Conservation (phyloP, 2,797 vertebrate species). For the Uromys caudimaculatus region DNA sequence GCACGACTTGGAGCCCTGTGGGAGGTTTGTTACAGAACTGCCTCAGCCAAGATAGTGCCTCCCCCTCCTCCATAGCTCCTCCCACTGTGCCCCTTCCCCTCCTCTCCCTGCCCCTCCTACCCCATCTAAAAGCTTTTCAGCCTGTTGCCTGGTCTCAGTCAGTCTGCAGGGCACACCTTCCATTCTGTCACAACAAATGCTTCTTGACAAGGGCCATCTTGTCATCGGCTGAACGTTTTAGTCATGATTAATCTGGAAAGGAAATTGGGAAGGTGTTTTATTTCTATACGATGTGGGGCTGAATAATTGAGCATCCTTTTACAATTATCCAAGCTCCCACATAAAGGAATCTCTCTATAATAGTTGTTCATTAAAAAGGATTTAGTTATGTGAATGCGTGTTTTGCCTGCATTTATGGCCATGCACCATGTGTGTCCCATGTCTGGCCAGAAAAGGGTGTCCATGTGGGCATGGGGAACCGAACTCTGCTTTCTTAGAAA, state of each 20-base stretch:
- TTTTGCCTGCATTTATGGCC: background rate
- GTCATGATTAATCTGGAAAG: conserved; percentile 25
- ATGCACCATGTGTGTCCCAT: background rate
- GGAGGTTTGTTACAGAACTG: background rate
- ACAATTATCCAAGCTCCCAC: background rate
- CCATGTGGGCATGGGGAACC: background rate
- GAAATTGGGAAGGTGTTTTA: conserved; percentile 8
- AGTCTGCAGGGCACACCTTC: conserved; percentile 49
- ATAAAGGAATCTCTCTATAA: background rate
- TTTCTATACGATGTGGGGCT: conserved; percentile 44
- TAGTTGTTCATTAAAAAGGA: background rate
- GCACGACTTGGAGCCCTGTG: background rate
- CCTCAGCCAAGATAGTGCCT: background rate
- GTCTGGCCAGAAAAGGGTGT: background rate
- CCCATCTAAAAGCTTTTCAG: conserved; percentile 4
- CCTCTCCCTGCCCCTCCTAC: too few species aligned
- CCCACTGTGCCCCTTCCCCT: background rate
- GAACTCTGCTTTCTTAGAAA: background rate
- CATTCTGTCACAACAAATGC: background rate
- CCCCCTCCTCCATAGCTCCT: background rate
- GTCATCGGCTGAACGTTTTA: conserved; percentile 29
- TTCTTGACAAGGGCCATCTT: conserved; percentile 42
- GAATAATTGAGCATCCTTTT: conserved; percentile 41
- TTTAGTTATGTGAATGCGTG: background rate
- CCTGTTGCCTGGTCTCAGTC: conserved; percentile 17